Conservation (phyloP, 2,797 vertebrate species). For the Eulemur coronatus region DNA sequence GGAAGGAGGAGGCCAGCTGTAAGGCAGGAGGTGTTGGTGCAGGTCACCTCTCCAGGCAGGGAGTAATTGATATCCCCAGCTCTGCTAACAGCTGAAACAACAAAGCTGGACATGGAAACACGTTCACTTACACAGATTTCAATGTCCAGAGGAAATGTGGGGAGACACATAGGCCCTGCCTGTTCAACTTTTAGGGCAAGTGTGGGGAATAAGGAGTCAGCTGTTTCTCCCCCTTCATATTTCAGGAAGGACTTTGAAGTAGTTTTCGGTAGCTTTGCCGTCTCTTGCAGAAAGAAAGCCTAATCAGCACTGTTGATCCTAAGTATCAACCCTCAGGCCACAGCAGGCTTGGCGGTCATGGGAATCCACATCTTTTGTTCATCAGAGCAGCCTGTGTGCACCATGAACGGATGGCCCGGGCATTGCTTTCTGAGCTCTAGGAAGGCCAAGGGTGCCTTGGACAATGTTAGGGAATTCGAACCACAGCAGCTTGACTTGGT, state of each 20-base stretch:
- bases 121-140: conserved; percentile 48
- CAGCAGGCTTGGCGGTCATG: neutral
- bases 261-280: conserved; percentile 5
- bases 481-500: neutral
- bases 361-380: neutral
- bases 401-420: neutral
- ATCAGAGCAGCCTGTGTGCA: neutral
- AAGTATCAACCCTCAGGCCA: neutral
- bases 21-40: conserved; percentile 68
- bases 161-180: conserved; percentile 66
- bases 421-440: neutral
- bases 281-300: neutral
- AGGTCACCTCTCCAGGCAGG: conserved; percentile 75
- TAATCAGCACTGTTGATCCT: neutral
- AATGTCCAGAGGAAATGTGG: conserved; percentile 73
- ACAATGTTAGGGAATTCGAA: conserved; percentile 9
- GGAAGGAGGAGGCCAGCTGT: conserved; percentile 76
- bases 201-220: conserved; percentile 53
- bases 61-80: conserved; percentile 81
- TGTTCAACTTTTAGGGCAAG: conserved; percentile 77
- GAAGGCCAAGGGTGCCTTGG: neutral
- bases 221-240: conserved; percentile 56
- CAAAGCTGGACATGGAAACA: conserved; percentile 76
- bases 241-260: conserved; percentile 11
- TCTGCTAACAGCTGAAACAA: conserved; percentile 87